Evolutionary conservation across 2,797 vertebrate genomes (phyloP).

Genomic region (Glyptemys insculpta): DNA sequence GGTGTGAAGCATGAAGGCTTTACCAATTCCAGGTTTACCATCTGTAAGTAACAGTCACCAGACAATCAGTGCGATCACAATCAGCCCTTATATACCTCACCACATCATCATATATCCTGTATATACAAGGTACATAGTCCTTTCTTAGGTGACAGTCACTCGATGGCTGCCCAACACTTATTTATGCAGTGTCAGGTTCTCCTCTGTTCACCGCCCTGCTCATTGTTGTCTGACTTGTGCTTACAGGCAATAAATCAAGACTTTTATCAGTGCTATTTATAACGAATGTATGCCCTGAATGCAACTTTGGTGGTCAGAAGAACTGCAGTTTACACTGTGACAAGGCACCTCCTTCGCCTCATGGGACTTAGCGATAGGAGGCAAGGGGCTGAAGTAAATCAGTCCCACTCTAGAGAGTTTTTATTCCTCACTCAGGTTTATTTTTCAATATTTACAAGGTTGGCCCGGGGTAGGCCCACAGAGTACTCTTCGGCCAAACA

Average conservation of each 20-base stretch:
- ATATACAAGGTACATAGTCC: rapidly evolving
- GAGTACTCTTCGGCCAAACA: neutral
- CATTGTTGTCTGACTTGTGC: neutral
- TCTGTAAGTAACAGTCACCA: neutral
- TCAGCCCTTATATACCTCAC: neutral
- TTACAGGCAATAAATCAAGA: neutral
- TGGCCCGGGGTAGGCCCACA: too few species aligned
- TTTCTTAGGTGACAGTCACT: neutral
- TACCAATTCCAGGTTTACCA: neutral
- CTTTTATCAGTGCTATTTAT: rapidly evolving
- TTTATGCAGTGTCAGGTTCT: neutral
- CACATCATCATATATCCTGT: too few species aligned
- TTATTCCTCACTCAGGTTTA: neutral
- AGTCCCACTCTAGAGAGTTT: neutral
- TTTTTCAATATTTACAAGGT: neutral
- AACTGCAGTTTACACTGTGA: neutral
- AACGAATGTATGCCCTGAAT: neutral
- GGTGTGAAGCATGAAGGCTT: too few species aligned
- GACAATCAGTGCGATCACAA: neutral
- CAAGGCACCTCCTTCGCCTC: too few species aligned
- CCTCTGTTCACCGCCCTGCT: neutral
- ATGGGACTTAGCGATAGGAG: neutral
- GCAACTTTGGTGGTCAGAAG: neutral
- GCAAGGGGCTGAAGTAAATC: neutral
- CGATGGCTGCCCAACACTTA: neutral